A percentile compares a stretch with the other conserved stretches of the same genome.
These are phyloP conservation scores for Baccha elongata DNA, from an alignment of 2,888 invertebrate species.

Conservation along the genomic window DNA sequence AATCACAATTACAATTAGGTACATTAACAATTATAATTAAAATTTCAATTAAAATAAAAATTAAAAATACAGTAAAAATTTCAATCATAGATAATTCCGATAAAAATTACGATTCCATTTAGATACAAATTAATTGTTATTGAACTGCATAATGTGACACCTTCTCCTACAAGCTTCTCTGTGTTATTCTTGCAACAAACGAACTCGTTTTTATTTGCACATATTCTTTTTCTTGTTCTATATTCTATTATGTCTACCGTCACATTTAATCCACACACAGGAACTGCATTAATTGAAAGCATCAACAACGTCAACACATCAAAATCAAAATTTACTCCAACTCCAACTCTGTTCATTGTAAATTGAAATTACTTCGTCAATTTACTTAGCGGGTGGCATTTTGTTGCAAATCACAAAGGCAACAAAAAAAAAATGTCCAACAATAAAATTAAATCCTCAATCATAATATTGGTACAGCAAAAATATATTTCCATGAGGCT, in stretches of 20 bases:
- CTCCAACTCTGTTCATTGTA: not conserved
- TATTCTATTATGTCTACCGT: not conserved
- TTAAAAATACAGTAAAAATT: too few species aligned
- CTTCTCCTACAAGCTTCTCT: too few species aligned
- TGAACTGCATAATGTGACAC: too few species aligned
- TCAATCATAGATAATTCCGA: too few species aligned
- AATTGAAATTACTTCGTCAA: slow-evolving; percentile 61
- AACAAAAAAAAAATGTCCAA: slow-evolving; percentile 13
- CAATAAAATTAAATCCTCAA: slow-evolving; percentile 4
- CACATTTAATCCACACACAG: slow-evolving; percentile 20
- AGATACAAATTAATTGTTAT: too few species aligned
- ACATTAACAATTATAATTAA: too few species aligned
- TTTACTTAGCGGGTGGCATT: slow-evolving; percentile 67
- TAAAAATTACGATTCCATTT: too few species aligned
- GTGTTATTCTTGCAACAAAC: too few species aligned
- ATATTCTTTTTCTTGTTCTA: slow-evolving; percentile 7
- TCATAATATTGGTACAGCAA: slow-evolving; percentile 52
- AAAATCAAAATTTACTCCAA: slow-evolving; percentile 12
- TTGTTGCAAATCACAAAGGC: slow-evolving; percentile 39
- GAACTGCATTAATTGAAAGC: slow-evolving; percentile 56
- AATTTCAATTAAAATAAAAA: too few species aligned
- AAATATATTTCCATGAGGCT: not conserved
- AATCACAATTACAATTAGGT: too few species aligned
- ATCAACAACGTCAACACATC: slow-evolving; percentile 51
- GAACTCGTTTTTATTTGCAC: not conserved